phyloP scores from a whole-genome alignment of 2,113 vertebrate genomes.

The Zosterops hypoxanthus region DNA sequence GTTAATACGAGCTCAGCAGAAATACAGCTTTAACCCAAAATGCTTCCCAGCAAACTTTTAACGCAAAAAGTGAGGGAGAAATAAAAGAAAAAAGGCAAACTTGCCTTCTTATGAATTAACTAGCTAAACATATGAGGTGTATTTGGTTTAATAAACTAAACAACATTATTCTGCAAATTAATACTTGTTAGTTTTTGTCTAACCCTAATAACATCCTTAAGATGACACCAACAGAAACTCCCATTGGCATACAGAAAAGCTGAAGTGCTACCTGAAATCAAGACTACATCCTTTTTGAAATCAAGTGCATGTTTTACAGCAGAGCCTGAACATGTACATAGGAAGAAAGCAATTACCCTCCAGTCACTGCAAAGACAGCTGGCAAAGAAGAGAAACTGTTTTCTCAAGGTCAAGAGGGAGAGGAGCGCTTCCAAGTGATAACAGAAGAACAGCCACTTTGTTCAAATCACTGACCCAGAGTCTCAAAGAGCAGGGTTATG shows the following conservation, averaged over 20 bases:
- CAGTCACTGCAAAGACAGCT: neutral
- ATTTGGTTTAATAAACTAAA: neutral
- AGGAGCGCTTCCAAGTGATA: neutral
- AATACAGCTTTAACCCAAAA: neutral
- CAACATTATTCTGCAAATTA: neutral
- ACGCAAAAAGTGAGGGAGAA: accelerated
- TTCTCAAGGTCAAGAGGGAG: conserved; percentile 6
- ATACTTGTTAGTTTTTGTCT: neutral
- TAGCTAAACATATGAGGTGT: neutral
- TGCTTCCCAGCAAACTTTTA: neutral
- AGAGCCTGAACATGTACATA: accelerated
- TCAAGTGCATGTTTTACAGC: neutral
- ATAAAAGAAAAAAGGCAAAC: neutral
- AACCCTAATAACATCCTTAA: neutral
- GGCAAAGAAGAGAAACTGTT: neutral
- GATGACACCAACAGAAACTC: neutral
- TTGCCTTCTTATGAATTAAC: neutral
- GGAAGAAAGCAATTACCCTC: neutral
- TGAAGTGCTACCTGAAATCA: neutral
- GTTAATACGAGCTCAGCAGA: neutral
- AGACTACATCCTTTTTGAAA: neutral
- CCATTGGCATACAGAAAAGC: neutral
- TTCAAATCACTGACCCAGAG: neutral
- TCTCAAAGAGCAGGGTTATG: neutral
- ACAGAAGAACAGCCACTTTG: neutral